Conservation (phyloP, 2,888 invertebrate species). For the Prosopocoilus inquinatus region DNA sequence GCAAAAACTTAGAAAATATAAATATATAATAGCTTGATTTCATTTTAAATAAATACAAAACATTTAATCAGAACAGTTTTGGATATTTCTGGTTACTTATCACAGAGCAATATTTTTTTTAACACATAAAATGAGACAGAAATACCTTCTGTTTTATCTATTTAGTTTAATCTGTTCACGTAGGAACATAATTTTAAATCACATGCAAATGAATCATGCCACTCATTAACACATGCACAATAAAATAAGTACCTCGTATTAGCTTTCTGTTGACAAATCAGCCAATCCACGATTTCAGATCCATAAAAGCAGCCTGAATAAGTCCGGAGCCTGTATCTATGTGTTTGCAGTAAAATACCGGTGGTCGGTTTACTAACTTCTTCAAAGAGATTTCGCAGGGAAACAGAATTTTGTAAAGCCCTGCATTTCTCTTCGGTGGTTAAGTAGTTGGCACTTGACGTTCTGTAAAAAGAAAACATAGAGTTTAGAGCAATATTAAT, state of each 20-base stretch:
- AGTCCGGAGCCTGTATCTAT: conserved; percentile 69
- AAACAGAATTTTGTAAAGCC: conserved; percentile 58
- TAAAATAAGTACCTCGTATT: conserved; percentile 62
- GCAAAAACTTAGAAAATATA: too few relatives aligned
- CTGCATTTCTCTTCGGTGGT: conserved; percentile 56
- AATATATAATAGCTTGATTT: too few relatives aligned
- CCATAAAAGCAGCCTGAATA: conserved; percentile 77
- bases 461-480: conserved; percentile 34
- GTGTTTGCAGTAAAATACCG: conserved; percentile 60
- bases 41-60: too few relatives aligned
- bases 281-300: conserved; percentile 80
- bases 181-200: too few relatives aligned
- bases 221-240: conserved; percentile 7
- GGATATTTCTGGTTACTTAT: too few relatives aligned
- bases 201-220: background rate
- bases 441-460: conserved; percentile 47
- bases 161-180: too few relatives aligned
- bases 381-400: conserved; percentile 62
- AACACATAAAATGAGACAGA: too few relatives aligned
- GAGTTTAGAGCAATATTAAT: background rate
- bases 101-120: too few relatives aligned
- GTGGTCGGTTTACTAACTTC: conserved; percentile 54
- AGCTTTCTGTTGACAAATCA: conserved; percentile 74
- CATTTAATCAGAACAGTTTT: too few relatives aligned
- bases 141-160: too few relatives aligned